These are phyloP conservation scores for Ptyas mucosa DNA, from an alignment of 2,113 vertebrate species.

Conservation along the genomic window DNA sequence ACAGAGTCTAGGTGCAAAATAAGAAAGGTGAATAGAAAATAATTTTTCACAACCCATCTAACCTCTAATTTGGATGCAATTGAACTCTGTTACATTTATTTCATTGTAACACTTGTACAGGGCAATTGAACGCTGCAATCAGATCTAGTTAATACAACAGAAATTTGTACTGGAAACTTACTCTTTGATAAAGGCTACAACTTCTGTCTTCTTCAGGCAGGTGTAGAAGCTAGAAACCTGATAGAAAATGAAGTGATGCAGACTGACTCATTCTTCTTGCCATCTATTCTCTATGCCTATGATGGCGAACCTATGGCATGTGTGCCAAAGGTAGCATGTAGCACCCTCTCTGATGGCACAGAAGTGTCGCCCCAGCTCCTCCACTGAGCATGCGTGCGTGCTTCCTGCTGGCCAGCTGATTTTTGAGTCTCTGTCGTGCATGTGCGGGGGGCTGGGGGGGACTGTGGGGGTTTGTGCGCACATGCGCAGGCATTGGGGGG, in stretches of 20 bases:
- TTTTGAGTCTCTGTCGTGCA: too few relatives aligned
- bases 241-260: not conserved
- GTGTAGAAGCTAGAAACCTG: not conserved
- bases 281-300: not conserved
- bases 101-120: not conserved
- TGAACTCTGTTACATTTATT: not conserved
- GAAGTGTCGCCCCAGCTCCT: too few relatives aligned
- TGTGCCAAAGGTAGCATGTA: too few relatives aligned
- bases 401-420: too few relatives aligned
- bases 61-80: not conserved
- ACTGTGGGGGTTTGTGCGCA: too few relatives aligned
- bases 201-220: not conserved
- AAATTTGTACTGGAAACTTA: not conserved
- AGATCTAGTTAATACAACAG: not conserved
- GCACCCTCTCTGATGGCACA: too few relatives aligned
- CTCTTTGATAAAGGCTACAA: not conserved
- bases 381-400: too few relatives aligned
- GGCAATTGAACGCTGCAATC: not conserved
- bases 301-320: too few relatives aligned
- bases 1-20: not conserved
- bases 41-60: not conserved
- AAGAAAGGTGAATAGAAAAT: not conserved
- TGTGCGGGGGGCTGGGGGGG: too few relatives aligned
- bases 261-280: not conserved
- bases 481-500: too few relatives aligned